A percentile compares a stretch with the other conserved stretches of the same genome.
Conservation (phyloP, 92 coral and sea anemone genomes). For the Epizoanthus illoricatus region DNA sequence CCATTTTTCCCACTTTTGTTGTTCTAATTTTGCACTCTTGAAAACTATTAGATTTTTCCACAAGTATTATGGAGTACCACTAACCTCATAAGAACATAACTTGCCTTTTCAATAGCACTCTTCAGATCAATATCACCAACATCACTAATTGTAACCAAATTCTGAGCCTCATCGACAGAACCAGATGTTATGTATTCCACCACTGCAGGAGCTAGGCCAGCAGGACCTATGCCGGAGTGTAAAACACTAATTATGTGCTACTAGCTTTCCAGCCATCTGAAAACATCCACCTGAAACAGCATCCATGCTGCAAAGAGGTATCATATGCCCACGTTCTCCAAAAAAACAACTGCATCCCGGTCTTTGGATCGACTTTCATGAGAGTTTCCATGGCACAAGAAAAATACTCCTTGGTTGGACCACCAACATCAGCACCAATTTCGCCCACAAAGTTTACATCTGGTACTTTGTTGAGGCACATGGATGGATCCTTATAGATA, state of each 20-base stretch:
- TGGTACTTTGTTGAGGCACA: conserved; percentile 2
- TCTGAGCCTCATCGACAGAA: conserved; percentile 31
- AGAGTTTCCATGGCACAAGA: conserved; percentile 11
- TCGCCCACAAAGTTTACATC: conserved; percentile 20
- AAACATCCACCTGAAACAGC: conserved; percentile 46
- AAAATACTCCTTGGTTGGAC: conserved; percentile 17
- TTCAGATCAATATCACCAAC: conserved; percentile 37
- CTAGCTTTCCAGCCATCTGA: conserved; percentile 43
- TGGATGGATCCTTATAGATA: neutral
- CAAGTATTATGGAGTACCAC: no score
- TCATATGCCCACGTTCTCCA: conserved; percentile 36
- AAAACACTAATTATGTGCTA: conserved; percentile 44
- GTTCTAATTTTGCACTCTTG: no score
- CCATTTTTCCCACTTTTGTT: no score
- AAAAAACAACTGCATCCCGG: conserved; percentile 24
- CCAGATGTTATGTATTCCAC: conserved; percentile 44
- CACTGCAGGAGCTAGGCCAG: conserved; percentile 46
- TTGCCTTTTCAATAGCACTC: conserved; percentile 32
- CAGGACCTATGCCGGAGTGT: conserved; percentile 38
- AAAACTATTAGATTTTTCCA: no score
- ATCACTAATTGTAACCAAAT: conserved; percentile 35
- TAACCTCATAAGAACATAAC: no score
- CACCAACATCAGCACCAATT: conserved; percentile 12
- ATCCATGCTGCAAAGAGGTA: conserved; percentile 42
- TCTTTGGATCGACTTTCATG: conserved; percentile 3